A percentile compares a stretch with the other conserved stretches of the same genome.
phyloP scores from a whole-genome alignment of 2,888 invertebrate species.

The Volucella inflata region DNA sequence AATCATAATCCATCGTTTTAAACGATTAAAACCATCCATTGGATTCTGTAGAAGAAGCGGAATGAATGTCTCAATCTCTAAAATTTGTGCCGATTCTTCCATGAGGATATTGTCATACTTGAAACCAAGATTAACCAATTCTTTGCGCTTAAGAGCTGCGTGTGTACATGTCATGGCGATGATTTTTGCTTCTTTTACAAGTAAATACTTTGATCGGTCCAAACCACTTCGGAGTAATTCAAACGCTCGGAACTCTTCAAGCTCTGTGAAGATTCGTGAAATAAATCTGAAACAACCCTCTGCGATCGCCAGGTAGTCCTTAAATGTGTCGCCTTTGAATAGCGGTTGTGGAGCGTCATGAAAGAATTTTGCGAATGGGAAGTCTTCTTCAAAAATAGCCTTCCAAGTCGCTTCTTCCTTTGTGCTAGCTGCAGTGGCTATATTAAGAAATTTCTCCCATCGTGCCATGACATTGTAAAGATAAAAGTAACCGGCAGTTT shows the following conservation, averaged over 20 bases:
- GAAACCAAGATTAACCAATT: slow-evolving; percentile 97
- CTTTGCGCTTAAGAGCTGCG: slow-evolving; percentile 97
- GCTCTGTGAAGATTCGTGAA: slow-evolving; percentile 96
- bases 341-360: slow-evolving; percentile 96
- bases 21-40: slow-evolving; percentile 95
- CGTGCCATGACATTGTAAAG: slow-evolving; percentile 94
- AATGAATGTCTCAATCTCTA: slow-evolving; percentile 99
- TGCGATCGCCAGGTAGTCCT: slow-evolving; percentile 94
- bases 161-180: slow-evolving; percentile 99
- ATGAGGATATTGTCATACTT: slow-evolving; percentile 99
- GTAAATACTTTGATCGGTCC: slow-evolving; percentile 97
- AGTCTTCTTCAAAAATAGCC: slow-evolving; percentile 88
- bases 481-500: slow-evolving; percentile 99
- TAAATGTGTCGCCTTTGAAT: slow-evolving; percentile 90
- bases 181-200: slow-evolving; percentile 99
- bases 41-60: slow-evolving; percentile 99
- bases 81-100: slow-evolving; percentile 99
- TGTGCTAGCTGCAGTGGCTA: slow-evolving; percentile 76
- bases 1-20: slow-evolving; percentile 99
- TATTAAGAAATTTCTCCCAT: slow-evolving; percentile 93
- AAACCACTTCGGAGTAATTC: slow-evolving; percentile 97
- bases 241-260: slow-evolving; percentile 99
- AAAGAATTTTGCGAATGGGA: slow-evolving; percentile 98
- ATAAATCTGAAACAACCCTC: slow-evolving; percentile 97
- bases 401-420: slow-evolving; percentile 76